Conservation (phyloP, 1,140 invertebrate genomes). For the Rhopalosiphum maidis region DNA sequence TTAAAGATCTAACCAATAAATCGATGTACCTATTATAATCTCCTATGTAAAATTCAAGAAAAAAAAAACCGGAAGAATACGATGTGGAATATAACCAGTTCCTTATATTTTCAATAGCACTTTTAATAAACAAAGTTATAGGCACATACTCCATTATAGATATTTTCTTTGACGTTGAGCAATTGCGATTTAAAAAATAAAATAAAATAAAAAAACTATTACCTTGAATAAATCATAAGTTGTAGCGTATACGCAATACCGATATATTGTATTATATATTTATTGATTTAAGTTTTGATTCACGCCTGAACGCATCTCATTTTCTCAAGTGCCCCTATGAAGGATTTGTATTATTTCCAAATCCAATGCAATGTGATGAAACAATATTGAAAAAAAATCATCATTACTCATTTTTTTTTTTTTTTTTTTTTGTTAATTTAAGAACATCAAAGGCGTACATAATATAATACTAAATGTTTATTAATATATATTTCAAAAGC, state of each 20-base stretch:
- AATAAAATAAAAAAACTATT: conserved; percentile 5
- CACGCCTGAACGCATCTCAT: conserved; percentile 25
- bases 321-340: background rate
- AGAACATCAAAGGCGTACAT: background rate
- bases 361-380: background rate
- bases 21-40: background rate
- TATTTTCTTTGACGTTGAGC: conserved; percentile 19
- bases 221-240: conserved; percentile 1
- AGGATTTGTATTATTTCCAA: background rate
- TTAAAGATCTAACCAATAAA: background rate
- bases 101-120: background rate
- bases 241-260: background rate
- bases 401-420: background rate
- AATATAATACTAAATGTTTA: background rate
- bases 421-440: background rate
- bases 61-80: background rate
- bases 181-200: background rate
- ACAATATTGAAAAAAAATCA: conserved; percentile 1
- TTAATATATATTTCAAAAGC: background rate
- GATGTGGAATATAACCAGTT: background rate
- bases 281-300: conserved; percentile 29
- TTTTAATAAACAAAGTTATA: background rate
- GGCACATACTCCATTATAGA: background rate
- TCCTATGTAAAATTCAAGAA: background rate
- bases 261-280: background rate